phyloP scores from a whole-genome alignment of 2,113 vertebrate genomes.

The Mastomys coucha region DNA sequence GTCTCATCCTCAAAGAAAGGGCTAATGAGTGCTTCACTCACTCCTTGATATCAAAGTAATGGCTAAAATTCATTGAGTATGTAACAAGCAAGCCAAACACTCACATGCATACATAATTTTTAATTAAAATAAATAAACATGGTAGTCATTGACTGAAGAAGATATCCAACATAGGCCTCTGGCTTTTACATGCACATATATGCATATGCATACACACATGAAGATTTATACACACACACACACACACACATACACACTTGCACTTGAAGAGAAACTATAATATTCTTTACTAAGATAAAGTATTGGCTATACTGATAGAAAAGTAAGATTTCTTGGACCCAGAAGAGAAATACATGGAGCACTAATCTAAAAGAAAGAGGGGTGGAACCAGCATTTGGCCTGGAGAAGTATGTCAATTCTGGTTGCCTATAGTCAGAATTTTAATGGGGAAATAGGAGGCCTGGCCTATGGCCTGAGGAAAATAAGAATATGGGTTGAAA shows the following conservation, averaged over 20 bases:
- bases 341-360: slow-evolving; percentile 23
- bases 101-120: not conserved
- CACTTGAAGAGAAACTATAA: not conserved
- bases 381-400: not conserved
- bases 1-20: not conserved
- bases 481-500: not conserved
- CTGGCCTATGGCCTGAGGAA: not conserved
- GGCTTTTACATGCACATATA: not conserved
- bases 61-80: not conserved
- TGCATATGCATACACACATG: not conserved
- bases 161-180: not conserved
- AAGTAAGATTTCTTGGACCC: not conserved
- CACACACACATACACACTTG: not conserved
- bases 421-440: not conserved
- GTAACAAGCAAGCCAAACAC: not conserved
- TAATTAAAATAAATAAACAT: not conserved
- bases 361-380: not conserved
- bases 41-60: not conserved
- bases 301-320: not conserved
- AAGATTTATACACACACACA: not conserved
- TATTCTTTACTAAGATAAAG: not conserved
- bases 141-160: not conserved
- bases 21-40: not conserved
- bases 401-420: not conserved
- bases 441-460: not conserved